Percentiles rank a stretch among this genome's conserved stretches.
These are phyloP conservation scores for Sipha flava DNA, from an alignment of 1,140 invertebrate species.

Conservation along the genomic window DNA sequence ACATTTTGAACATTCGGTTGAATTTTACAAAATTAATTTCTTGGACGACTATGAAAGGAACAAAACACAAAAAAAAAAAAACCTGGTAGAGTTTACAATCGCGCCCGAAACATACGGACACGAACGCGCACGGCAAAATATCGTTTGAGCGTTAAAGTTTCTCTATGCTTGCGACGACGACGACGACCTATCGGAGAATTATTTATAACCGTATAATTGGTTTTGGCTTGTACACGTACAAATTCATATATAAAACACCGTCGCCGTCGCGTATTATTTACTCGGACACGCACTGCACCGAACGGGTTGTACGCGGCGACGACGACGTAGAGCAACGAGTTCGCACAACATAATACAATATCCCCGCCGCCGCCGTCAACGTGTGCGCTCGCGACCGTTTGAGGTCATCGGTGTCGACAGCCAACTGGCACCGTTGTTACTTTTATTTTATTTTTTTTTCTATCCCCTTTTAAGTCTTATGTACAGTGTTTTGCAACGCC, in stretches of 20 bases:
- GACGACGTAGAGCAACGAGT: background rate
- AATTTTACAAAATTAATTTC: too few relatives aligned
- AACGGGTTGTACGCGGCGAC: background rate
- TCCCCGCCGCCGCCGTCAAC: background rate
- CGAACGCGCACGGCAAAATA: too few relatives aligned
- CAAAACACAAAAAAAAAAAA: too few relatives aligned
- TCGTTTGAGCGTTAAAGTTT: too few relatives aligned
- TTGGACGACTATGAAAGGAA: background rate
- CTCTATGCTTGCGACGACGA: too few relatives aligned
- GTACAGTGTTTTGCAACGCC: constrained; percentile 7
- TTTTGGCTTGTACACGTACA: too few relatives aligned
- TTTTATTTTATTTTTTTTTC: constrained; percentile 3
- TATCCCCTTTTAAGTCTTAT: constrained; percentile 13
- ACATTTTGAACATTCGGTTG: too few relatives aligned
- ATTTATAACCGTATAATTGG: too few relatives aligned
- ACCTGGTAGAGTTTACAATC: too few relatives aligned
- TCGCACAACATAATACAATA: background rate
- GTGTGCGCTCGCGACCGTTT: background rate
- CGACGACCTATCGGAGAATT: too few relatives aligned
- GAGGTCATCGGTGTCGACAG: constrained; percentile 26
- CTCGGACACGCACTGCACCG: background rate
- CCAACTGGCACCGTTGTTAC: constrained; percentile 18
- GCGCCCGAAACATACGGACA: too few relatives aligned
- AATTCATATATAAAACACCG: background rate
- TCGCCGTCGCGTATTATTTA: background rate